Evolutionary conservation across 2,797 vertebrate genomes (phyloP), one percentile per base, ranked within the genome.

Genomic region (Simalia tracyae): DNA sequence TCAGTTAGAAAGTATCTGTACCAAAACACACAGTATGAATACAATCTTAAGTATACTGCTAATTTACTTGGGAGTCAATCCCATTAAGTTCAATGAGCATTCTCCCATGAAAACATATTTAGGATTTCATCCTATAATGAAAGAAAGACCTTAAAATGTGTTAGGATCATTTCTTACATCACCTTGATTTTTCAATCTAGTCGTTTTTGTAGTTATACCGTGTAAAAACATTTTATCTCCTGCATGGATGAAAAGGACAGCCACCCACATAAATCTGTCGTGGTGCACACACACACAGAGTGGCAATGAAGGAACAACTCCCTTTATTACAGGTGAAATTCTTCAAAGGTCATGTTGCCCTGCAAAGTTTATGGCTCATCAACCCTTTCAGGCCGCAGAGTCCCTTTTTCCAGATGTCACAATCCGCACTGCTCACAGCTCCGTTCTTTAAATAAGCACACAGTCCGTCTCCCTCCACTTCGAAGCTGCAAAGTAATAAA

Each of bases 331-430:
- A 12, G 2, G 3, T 9, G 54, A 28, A 26, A 26, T 61, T n/a
- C 31, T 19, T 31, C 28, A 11, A 6, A 1, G 0, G n/a, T 92
- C 85, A 92, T 1, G 85, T 90, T 3, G 14, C 31, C 26, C 7
- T 28, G 85, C 92, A 84, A 31, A 1, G 66, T 42, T 26, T 9
- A 3, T 22, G 31, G 57, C 12, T 90, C 17, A 14, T 54, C 50
- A 64, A 57, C 36, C 56, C 92, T 66, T 81, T 90, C 66, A 46
- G 85, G 85, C 89, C 90, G 85, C 92, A 92, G 4, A 92, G 85
- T 60, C 66, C 87, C 60, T 92, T 90, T 85, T 92, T 92, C 81
- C 56, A 8, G 2, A 6, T 8, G 2, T 68, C 63, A 42, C 92
- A 92, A 8, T 84, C 46, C 0, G 46, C 15, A 14, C 89, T 84